Conservation (phyloP, 2,113 vertebrate genomes). For the Anolis sagrei region DNA sequence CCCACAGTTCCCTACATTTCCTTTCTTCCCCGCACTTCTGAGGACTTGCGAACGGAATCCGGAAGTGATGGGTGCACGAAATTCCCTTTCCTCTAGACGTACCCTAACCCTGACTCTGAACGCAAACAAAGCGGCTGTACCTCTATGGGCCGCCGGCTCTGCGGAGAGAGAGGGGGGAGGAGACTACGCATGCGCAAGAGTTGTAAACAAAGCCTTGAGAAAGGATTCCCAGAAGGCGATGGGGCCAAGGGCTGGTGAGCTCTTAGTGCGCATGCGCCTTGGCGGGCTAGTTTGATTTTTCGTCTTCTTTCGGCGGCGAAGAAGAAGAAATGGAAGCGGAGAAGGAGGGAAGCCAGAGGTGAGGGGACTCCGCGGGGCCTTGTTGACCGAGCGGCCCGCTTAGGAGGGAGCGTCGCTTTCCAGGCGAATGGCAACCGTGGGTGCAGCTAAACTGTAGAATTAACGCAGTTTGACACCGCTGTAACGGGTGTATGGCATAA, state of each 20-base stretch:
- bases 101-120: too few species aligned
- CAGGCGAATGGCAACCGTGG: too few species aligned
- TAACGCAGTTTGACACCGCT: too few species aligned
- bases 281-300: constrained; percentile 5
- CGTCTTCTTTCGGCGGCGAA: background rate
- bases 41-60: background rate
- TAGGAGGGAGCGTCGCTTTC: too few species aligned
- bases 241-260: background rate
- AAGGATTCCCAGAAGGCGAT: background rate
- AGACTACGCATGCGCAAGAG: background rate
- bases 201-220: accelerated
- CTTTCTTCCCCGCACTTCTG: background rate
- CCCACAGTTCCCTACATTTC: background rate
- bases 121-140: background rate
- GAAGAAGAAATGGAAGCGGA: background rate
- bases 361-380: background rate
- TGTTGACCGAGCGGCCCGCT: too few species aligned
- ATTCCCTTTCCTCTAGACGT: background rate
- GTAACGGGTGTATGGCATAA: too few species aligned
- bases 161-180: too few species aligned
- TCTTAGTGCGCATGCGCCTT: background rate
- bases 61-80: background rate
- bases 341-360: too few species aligned
- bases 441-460: too few species aligned
- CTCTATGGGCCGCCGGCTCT: background rate